Conservation (phyloP, 2,888 invertebrate species). For the Stenolophus ochropezus region DNA sequence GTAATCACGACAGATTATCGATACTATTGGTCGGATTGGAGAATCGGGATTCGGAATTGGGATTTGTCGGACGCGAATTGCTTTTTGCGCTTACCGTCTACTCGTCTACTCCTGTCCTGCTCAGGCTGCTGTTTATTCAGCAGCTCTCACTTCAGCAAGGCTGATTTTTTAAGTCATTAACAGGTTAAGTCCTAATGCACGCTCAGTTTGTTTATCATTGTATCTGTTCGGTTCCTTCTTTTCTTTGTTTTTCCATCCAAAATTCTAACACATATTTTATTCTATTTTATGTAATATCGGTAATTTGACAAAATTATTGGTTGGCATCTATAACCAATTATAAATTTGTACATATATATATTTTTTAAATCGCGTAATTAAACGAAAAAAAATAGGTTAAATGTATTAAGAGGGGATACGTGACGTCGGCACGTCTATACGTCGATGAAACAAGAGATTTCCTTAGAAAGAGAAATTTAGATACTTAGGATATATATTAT, state of each 20-base stretch:
- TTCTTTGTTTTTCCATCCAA: neutral
- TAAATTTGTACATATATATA: no score
- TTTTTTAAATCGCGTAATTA: no score
- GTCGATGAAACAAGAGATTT: no score
- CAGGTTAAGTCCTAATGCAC: slow-evolving; percentile 19
- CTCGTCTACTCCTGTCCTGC: neutral
- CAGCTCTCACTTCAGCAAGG: neutral
- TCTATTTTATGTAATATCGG: no score
- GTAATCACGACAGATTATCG: slow-evolving; percentile 31
- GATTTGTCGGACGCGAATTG: slow-evolving; percentile 35
- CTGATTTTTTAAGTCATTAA: slow-evolving; percentile 31
- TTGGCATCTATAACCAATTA: no score
- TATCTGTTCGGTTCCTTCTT: neutral
- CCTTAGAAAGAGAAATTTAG: no score
- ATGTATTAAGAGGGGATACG: no score
- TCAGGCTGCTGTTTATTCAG: neutral
- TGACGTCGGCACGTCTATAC: no score
- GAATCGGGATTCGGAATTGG: slow-evolving; percentile 5
- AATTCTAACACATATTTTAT: no score
- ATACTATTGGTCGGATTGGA: slow-evolving; percentile 24
- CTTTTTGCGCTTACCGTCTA: slow-evolving; percentile 8
- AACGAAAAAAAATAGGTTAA: no score
- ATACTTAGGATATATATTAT: no score
- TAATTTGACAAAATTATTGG: no score
- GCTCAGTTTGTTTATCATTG: neutral